phyloP scores from a whole-genome alignment of 2,113 vertebrate species.

The human (Homo sapiens) region DNA sequence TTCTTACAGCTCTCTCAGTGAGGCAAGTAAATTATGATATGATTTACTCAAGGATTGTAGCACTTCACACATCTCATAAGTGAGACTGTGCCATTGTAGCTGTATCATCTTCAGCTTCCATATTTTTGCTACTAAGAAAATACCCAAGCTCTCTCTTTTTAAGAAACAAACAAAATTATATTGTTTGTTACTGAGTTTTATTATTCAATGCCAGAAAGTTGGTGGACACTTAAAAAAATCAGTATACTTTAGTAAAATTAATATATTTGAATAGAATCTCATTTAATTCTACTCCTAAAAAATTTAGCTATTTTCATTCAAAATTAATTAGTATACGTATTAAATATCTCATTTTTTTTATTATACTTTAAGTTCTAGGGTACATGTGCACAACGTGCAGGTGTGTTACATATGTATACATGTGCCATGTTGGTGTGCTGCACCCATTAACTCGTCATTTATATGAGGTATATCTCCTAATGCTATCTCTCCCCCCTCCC shows the following conservation, averaged over 20 bases:
- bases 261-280: constrained; percentile 61
- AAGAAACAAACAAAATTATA: not conserved
- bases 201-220: constrained; percentile 6
- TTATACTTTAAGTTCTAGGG: too few relatives aligned
- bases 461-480: too few relatives aligned
- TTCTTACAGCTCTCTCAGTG: constrained; percentile 12
- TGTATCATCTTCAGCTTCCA: not conserved
- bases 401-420: too few relatives aligned
- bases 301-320: constrained; percentile 77
- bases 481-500: too few relatives aligned
- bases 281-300: constrained; percentile 78
- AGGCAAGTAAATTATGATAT: not conserved
- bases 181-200: not conserved
- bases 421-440: too few relatives aligned
- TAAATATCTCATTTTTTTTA: not conserved
- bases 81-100: not conserved
- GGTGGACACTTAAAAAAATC: constrained; percentile 9
- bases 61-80: not conserved
- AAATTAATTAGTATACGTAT: constrained; percentile 74
- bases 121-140: not conserved
- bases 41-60: not conserved
- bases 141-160: not conserved
- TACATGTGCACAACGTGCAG: too few relatives aligned
- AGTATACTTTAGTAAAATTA: constrained; percentile 64
- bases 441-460: too few relatives aligned